A percentile compares a stretch with the other conserved stretches of the same genome.
Conservation (phyloP, 2,797 vertebrate species). For the Molossus alvarezi region DNA sequence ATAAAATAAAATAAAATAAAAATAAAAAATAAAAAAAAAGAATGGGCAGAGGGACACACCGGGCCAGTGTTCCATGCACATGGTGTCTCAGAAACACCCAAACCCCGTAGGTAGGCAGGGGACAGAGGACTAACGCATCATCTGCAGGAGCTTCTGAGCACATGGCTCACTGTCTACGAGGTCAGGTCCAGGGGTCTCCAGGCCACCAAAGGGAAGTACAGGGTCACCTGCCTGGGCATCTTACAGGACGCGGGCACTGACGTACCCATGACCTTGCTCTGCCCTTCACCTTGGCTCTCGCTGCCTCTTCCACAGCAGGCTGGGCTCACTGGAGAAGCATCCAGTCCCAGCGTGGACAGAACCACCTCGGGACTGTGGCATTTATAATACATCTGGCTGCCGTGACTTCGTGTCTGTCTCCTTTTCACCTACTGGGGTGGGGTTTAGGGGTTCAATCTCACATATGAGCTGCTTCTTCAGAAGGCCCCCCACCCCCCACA, state of each 20-base stretch:
- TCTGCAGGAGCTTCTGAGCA: not conserved
- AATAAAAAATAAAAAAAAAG: too few species aligned
- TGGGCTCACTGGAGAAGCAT: not conserved
- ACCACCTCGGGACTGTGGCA: rapidly evolving
- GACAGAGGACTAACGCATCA: too few species aligned
- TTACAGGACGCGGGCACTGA: too few species aligned
- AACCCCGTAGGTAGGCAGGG: not conserved
- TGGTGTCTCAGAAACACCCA: not conserved
- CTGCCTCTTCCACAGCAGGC: not conserved
- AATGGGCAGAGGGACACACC: not conserved
- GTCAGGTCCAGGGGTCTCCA: not conserved
- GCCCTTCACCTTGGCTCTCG: not conserved
- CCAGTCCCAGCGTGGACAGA: not conserved
- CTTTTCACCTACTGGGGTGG: not conserved
- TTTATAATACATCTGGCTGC: not conserved
- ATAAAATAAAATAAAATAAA: too few species aligned
- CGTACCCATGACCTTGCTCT: not conserved
- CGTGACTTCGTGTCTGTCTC: not conserved
- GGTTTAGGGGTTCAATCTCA: not conserved
- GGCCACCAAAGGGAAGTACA: not conserved
- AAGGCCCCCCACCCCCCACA: conserved; percentile 17
- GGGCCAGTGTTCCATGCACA: rapidly evolving
- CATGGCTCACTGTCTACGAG: not conserved
- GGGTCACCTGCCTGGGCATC: not conserved
- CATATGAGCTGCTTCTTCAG: not conserved